Evolutionary conservation across 2,888 invertebrate genomes (phyloP), one percentile per base, ranked within the genome.

Genomic region (Ichneumon xanthorius): DNA sequence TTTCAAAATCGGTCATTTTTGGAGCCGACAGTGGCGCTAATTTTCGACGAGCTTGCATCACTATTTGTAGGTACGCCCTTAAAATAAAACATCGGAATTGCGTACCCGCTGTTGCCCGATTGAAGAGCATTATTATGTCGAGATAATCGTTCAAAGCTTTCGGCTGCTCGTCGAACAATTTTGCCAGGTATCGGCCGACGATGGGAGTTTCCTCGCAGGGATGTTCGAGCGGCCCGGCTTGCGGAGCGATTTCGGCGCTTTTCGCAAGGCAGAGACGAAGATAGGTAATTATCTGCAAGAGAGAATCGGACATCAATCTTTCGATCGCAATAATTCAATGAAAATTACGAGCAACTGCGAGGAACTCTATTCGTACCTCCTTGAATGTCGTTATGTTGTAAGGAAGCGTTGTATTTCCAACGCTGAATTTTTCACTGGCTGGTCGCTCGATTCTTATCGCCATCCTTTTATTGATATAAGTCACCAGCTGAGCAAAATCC

Each of bases 231-330:
- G 90, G 96, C 11, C 65, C 73, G 0, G 61, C 58, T 6, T 70
- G 63, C n/a, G 84, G 76, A n/a, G 80, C 45, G 94, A 94, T 95
- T 94, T 95, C 95, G 45, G 96, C 95, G 90, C 95, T 95, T 91
- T 95, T 94, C 91, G 97, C 96, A 68, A 98, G 94, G 89, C 98
- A 98, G 92, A 97, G 95, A 6, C 98, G 95, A 88, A 98, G 94
- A 93, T 98, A 98, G 26, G 96, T 95, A 26, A 98, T 94, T 76
- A 97, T 96, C 97, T 97, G 91, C n/a, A 94, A 92, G 85, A 87
- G 61, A 87, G 84, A 87, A 82, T n/a, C 2, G 11, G 7, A 4
- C 19, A 14, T 61, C 30, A 14, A 30, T 3, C 9, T 5, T 26
- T 11, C 61, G 16, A 11, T 26, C 22, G 11, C 11, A 14, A 26